Conservation (phyloP, 2,113 vertebrate species). For the Henicopernis longicauda region DNA sequence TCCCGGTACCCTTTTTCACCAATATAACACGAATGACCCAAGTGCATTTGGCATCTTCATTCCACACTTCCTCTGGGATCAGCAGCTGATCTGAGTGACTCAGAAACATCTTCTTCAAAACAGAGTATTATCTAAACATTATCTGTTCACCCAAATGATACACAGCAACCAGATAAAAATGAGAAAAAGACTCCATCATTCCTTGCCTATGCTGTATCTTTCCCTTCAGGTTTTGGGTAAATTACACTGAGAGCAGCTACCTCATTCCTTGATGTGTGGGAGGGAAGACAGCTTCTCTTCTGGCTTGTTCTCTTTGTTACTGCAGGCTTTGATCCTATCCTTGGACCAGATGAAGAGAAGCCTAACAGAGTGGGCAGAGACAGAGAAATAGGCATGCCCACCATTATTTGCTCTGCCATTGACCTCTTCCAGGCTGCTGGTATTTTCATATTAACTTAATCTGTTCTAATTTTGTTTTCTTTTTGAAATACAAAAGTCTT, state of each 20-base stretch:
- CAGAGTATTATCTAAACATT: background rate
- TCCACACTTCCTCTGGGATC: background rate
- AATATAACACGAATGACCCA: background rate
- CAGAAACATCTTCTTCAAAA: constrained; percentile 22
- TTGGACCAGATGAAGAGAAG: background rate
- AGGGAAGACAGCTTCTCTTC: background rate
- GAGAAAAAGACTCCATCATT: background rate
- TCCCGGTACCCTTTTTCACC: background rate
- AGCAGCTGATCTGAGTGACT: background rate
- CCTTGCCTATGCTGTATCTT: background rate
- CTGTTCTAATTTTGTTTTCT: background rate
- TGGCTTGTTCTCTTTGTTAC: background rate
- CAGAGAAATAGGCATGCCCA: background rate
- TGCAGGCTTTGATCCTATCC: background rate
- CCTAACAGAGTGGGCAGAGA: background rate
- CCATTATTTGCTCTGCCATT: background rate
- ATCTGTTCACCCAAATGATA: background rate
- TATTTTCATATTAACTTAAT: background rate
- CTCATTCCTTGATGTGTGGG: background rate
- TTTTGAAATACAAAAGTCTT: background rate
- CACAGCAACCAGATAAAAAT: background rate
- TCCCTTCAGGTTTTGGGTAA: background rate
- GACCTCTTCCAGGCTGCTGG: background rate
- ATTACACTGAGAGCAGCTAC: background rate
- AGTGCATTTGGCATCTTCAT: background rate